A percentile compares a stretch with the other conserved stretches of the same genome.
These are phyloP conservation scores for Phocoena sinus DNA, from an alignment of 2,113 vertebrate species.

Conservation along the genomic window DNA sequence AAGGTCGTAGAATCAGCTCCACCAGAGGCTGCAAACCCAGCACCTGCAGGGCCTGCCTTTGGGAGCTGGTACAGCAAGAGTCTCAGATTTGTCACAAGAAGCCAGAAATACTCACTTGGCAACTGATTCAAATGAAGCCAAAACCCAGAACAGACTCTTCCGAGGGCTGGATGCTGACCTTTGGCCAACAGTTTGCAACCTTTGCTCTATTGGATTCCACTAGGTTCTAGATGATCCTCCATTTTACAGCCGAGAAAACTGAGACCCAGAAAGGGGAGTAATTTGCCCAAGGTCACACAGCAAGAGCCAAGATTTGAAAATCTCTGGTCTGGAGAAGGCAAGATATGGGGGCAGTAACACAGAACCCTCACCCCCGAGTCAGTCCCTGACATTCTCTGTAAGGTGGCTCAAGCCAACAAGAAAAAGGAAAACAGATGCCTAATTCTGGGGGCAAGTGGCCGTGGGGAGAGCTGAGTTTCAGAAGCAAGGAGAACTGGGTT, in stretches of 20 bases:
- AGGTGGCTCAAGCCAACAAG: neutral
- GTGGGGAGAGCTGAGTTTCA: neutral
- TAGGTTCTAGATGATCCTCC: neutral
- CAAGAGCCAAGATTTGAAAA: neutral
- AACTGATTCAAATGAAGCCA: neutral
- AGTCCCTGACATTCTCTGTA: neutral
- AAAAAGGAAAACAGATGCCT: neutral
- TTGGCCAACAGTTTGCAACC: neutral
- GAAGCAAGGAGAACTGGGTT: neutral
- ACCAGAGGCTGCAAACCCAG: neutral
- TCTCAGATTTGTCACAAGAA: neutral
- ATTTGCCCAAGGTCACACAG: neutral
- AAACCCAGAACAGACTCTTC: neutral
- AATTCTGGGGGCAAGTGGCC: neutral
- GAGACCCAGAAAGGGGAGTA: neutral
- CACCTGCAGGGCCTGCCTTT: neutral
- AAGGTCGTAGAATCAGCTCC: neutral
- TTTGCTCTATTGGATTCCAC: neutral
- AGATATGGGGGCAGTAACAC: neutral
- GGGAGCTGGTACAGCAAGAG: neutral
- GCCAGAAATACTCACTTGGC: neutral
- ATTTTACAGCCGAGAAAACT: neutral
- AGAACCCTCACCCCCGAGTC: accelerated
- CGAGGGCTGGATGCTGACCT: neutral
- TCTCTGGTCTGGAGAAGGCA: neutral